Conservation (phyloP, 2,113 vertebrate species). For the Rousettus leschenaultii region DNA sequence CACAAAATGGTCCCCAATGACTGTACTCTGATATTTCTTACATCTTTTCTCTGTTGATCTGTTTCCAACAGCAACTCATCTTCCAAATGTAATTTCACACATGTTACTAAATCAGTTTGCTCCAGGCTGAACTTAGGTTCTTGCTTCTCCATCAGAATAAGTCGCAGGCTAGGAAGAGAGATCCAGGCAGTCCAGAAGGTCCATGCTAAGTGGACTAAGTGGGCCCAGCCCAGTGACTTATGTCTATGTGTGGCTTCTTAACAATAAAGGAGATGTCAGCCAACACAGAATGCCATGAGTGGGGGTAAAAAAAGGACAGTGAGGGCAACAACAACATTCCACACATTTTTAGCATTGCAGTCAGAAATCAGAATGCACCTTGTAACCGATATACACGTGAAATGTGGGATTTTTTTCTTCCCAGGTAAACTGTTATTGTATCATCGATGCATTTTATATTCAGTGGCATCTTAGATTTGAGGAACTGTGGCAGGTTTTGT, state of each 20-base stretch:
- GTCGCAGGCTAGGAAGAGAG: not conserved
- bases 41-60: not conserved
- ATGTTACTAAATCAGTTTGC: not conserved
- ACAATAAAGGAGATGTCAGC: not conserved
- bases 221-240: not conserved
- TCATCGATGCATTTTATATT: not conserved
- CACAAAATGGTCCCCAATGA: not conserved
- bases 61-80: conserved; percentile 22
- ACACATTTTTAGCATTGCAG: not conserved
- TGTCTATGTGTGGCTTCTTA: not conserved
- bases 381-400: not conserved
- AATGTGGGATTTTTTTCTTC: not conserved
- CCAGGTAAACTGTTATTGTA: not conserved
- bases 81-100: not conserved
- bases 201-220: not conserved
- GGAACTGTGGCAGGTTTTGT: not conserved
- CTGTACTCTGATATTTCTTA: not conserved
- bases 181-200: not conserved
- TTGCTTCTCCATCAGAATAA: not conserved
- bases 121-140: not conserved
- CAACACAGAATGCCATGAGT: not conserved
- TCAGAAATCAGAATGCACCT: not conserved
- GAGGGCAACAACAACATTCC: not conserved
- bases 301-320: not conserved
- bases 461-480: not conserved